Base-by-base conservation (phyloP, 2,797 vertebrate genomes). In the Danio jaintianensis region DNA sequence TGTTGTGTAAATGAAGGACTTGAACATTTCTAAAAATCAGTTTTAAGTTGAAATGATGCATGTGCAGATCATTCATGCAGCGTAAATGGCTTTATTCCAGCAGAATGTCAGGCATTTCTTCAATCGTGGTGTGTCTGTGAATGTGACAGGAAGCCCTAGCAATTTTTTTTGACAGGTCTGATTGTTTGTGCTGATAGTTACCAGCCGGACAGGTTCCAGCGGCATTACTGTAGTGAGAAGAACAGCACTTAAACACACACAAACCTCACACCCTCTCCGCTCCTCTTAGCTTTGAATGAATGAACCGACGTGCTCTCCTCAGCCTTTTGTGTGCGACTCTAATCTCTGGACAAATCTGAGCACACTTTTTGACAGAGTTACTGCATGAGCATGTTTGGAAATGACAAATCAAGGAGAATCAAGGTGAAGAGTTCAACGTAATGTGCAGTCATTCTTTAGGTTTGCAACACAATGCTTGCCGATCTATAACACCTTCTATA, bases 201-300 rank as follows among this genome's bases (percentile, higher is more conserved):
- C 80, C 72, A 29, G 83, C 56, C n/a, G 4, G 52, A 58, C 80
- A 55, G 80, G 83, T 85, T 85, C 47, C 29, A 8, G 42, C 55
- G 38, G 6, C 42, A 29, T 79, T 70, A 52, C 45, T 50, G 12
- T 48, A 62, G 22, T 40, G 55, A 50, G 16, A 20, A 18, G 10
- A 38, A 15, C 55, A 59, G 61, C 6, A 42, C 66, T 70, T 50
- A 13, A 59, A 40, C 43, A 53, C 76, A 69, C 66, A 50, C 7
- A 2, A 38, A n/a, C 29, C 55, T 69, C 42, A 70, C 66, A 62
- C 76, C 76, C 56, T 70, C 36, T 62, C 67, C 56, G 38, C 66
- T 61, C 77, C n/a, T 52, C 66, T 62, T 16, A 29, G 20, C 43
- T 69, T 7, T 67, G 42, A 70, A 38, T 61, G 8, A 58, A 58